Evolutionary conservation across 2,113 vertebrate genomes (phyloP).

Genomic region (Vidua chalybeata): DNA sequence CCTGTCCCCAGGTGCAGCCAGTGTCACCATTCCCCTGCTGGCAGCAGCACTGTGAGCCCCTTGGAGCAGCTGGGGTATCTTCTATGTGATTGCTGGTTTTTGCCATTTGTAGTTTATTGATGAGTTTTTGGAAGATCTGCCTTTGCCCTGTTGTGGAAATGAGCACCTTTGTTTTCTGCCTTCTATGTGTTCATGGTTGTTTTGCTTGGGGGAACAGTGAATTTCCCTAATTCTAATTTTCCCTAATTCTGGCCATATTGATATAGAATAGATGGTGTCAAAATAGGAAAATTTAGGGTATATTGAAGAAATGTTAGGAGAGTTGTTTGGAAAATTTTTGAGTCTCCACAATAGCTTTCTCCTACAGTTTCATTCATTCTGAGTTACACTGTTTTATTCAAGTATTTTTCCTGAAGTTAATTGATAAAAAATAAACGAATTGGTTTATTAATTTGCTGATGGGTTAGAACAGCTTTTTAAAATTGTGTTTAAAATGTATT

Average conservation of each 20-base stretch:
- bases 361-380: background rate
- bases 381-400: background rate
- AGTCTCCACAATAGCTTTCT: background rate
- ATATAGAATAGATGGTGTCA: background rate
- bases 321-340: background rate
- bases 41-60: background rate
- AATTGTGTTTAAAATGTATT: background rate
- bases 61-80: fast-evolving
- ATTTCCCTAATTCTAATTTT: background rate
- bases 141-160: background rate
- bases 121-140: background rate
- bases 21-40: background rate
- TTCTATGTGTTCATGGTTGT: fast-evolving
- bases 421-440: background rate
- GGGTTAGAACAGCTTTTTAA: background rate
- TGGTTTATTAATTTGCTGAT: background rate
- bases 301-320: background rate
- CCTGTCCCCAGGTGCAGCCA: background rate
- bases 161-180: background rate
- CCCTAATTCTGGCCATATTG: fast-evolving
- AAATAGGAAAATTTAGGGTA: too few relatives aligned
- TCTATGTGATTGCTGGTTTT: fast-evolving
- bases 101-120: background rate
- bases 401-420: background rate
- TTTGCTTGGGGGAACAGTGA: fast-evolving